A percentile compares a stretch with the other conserved stretches of the same genome.
Conservation (phyloP, 2,888 invertebrate genomes). For the Dicranocentrus wangi region DNA sequence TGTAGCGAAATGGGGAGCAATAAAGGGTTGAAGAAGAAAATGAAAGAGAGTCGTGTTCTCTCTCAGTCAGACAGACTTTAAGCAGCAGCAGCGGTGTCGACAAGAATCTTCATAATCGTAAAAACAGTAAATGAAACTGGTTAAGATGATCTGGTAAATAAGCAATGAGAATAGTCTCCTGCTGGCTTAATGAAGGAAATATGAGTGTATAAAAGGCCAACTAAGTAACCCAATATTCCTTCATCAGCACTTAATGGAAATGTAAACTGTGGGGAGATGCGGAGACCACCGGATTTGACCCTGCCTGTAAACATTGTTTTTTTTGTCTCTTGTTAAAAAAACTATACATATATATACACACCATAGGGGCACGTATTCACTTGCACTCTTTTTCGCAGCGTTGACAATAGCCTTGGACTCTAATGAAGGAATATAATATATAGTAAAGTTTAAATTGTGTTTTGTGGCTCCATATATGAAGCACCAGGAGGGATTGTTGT, state of each 20-base stretch:
- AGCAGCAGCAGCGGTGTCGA: conserved; percentile 13
- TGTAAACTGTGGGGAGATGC: conserved; percentile 41
- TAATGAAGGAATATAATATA: conserved; percentile 15
- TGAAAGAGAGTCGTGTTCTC: background rate
- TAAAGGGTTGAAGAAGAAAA: conserved; percentile 18
- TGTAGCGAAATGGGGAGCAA: conserved; percentile 33
- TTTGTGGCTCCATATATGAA: conserved; percentile 8
- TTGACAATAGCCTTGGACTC: conserved; percentile 27
- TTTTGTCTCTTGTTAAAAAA: background rate
- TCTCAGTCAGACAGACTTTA: no score
- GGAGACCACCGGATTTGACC: conserved; percentile 64
- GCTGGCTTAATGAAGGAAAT: conserved; percentile 65
- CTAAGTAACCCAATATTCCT: conserved; percentile 57
- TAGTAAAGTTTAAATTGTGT: background rate
- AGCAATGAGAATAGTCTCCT: conserved; percentile 57
- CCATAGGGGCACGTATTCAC: no score
- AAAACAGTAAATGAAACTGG: conserved; percentile 62
- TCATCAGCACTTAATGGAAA: conserved; percentile 62
- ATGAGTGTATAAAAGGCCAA: conserved; percentile 58
- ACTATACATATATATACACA: no score
- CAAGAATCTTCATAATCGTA: conserved; percentile 57
- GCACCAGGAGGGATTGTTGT: background rate
- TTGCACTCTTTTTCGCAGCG: background rate
- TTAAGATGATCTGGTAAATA: conserved; percentile 60
- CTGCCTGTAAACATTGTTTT: conserved; percentile 36